Percentiles rank a stretch among this genome's conserved stretches.
Evolutionary conservation across 1,140 invertebrate species (phyloP).

Genomic region (Elymnias hypermnestra): DNA sequence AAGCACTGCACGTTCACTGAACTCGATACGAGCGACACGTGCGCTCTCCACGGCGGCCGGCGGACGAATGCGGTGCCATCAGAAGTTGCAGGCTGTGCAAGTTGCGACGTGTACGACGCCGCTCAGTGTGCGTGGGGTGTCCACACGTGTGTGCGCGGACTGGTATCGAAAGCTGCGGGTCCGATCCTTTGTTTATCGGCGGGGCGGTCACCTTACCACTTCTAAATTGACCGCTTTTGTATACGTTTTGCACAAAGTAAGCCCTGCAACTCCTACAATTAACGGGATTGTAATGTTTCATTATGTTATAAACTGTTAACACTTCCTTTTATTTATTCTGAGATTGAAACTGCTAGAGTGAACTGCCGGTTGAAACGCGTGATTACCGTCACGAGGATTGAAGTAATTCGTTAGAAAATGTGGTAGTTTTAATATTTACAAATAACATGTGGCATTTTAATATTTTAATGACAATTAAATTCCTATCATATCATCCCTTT

Average conservation of each 20-base stretch:
- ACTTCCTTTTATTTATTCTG: background rate
- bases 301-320: background rate
- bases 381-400: too few species aligned
- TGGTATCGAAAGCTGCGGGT: conserved; percentile 37
- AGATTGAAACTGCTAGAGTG: background rate
- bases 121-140: too few species aligned
- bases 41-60: conserved; percentile 39
- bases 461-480: too few species aligned
- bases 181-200: conserved; percentile 56
- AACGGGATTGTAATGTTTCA: background rate
- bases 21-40: conserved; percentile 45
- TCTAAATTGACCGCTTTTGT: conserved; percentile 27
- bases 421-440: too few species aligned
- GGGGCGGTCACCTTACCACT: conserved; percentile 31
- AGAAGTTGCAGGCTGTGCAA: conserved; percentile 46
- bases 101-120: conserved; percentile 43
- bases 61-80: conserved; percentile 48
- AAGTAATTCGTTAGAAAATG: too few species aligned
- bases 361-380: too few species aligned
- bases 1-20: conserved; percentile 61
- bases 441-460: too few species aligned
- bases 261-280: conserved; percentile 9
- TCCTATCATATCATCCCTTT: too few species aligned
- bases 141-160: conserved; percentile 33
- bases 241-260: conserved; percentile 20